These are phyloP conservation scores for Drosophila emarginata DNA, from an alignment of 2,888 invertebrate species.

Conservation along the genomic window DNA sequence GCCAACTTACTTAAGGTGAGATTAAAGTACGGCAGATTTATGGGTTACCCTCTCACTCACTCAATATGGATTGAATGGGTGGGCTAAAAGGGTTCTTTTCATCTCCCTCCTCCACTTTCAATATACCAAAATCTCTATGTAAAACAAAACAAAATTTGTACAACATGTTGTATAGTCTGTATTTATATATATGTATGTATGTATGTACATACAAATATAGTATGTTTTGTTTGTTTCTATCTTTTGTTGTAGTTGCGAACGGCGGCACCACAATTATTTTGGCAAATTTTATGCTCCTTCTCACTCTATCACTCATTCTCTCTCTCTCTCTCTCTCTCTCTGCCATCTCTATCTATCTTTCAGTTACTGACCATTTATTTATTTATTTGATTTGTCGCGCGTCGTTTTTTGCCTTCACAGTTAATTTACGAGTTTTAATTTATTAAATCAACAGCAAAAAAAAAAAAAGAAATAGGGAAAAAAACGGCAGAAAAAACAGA, in stretches of 20 bases:
- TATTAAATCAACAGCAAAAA: constrained; percentile 65
- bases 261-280: constrained; percentile 1
- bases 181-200: not conserved
- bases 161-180: too few species aligned
- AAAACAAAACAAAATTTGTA: too few species aligned
- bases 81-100: not conserved
- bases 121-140: too few species aligned
- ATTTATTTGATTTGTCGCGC: constrained; percentile 72
- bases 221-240: not conserved
- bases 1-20: constrained; percentile 5
- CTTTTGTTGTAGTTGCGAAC: too few species aligned
- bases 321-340: constrained; percentile 34
- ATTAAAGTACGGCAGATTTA: not conserved
- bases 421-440: constrained; percentile 72
- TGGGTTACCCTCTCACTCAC: not conserved
- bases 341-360: constrained; percentile 36
- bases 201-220: not conserved
- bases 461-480: constrained; percentile 6
- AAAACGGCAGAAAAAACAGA: not conserved
- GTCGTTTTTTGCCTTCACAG: constrained; percentile 74
- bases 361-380: constrained; percentile 54
- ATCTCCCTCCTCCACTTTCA: too few species aligned
- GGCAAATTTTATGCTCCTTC: constrained; percentile 3
- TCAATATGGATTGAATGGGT: too few species aligned
- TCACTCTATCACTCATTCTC: too few species aligned